Evolutionary conservation across 1,140 invertebrate genomes (phyloP), one percentile per base, ranked within the genome.

Genomic region (Antheraea pernyi): DNA sequence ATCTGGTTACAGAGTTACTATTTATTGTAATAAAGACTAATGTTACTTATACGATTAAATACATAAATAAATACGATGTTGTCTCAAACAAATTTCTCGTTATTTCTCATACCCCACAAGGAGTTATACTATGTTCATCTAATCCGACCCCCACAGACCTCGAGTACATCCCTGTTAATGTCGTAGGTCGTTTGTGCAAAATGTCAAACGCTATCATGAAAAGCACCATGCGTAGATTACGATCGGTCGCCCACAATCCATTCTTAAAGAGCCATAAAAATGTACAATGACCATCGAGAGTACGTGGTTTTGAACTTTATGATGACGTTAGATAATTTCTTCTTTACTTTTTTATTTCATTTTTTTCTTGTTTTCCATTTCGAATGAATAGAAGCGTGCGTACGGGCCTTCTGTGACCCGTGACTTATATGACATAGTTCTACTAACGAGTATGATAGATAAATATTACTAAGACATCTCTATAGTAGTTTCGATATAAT

Each of bases 221-320:
- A 19, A 39, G 64, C 46, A 65, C 64, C 19, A 48, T 30, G 30
- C 30, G n/a, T 19, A 53, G 64, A 65, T 65, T 65, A 65, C 7
- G 19, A 65, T 65, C 64, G 39, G n/a, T 46, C 64, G 46, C 64
- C 64, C 42, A 65, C 64, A 11, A 46, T 65, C 37, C 39, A 42
- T 65, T 48, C 46, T 65, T 65, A 65, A 65, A 65, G 10, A 65
- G n/a, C 13, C 18, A 65, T 42, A 65, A 46, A 65, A 65, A 48
- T 61, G 19, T 30, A 61, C 60, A 61, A 61, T 61, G 60, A 11
- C 60, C 13, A 61, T 61, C 60, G 46, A 53, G 11, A 53, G 11
- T 53, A 53, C 46, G 46, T 53, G 46, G 46, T 53, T 53, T 53
- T 16, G 0, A 53, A 13, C 16, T 53, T n/a, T 53, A 13, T 13